Evolutionary conservation across 2,888 invertebrate genomes (phyloP).

Genomic region (Melanotus villosus): DNA sequence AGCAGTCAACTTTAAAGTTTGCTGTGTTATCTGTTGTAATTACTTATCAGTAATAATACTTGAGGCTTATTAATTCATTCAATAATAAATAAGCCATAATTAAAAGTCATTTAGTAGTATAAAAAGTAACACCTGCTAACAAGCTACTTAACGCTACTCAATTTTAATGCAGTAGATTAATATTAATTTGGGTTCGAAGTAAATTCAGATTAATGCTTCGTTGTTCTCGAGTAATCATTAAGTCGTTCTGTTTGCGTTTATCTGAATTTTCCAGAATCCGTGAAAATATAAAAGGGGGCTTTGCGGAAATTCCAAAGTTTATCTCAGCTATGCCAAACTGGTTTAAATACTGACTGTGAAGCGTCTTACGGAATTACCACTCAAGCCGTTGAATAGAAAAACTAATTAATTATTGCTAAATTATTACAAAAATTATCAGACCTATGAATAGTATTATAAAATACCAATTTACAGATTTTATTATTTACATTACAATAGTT

Average conservation of each 20-base stretch:
- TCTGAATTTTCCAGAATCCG: neutral
- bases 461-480: slow-evolving; percentile 42
- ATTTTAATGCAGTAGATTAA: neutral
- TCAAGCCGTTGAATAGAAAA: slow-evolving; percentile 12
- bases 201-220: neutral
- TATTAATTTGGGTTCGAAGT: neutral
- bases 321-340: too few species aligned
- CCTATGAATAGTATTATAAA: slow-evolving; percentile 32
- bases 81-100: neutral
- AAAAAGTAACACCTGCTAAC: slow-evolving; percentile 24
- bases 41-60: slow-evolving; percentile 30
- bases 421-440: slow-evolving; percentile 44
- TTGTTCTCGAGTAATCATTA: neutral
- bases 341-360: too few species aligned
- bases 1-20: slow-evolving; percentile 24
- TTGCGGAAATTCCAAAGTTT: neutral
- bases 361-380: neutral
- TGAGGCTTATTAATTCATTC: slow-evolving; percentile 20
- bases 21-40: slow-evolving; percentile 4
- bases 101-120: neutral
- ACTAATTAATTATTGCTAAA: slow-evolving; percentile 44
- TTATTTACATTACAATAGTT: slow-evolving; percentile 51
- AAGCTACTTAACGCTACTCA: slow-evolving; percentile 10
- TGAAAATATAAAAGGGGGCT: neutral
- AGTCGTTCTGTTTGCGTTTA: neutral